These are phyloP conservation scores for Rattus norvegicus DNA, from an alignment of 2,113 vertebrate species.

Conservation along the genomic window GRCr8 NC_086034.1:83874001-83874500, in stretches of 20 bases:
- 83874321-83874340: neutral
- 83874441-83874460: no score
- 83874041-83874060: neutral
- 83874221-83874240: neutral
- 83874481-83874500: no score
- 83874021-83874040: neutral
- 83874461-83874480: no score
- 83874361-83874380: neutral
- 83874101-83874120: accelerated
- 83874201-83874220: neutral
- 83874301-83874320: neutral
- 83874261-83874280: neutral
- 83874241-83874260: neutral
- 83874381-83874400: neutral
- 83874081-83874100: neutral
- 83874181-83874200: neutral
- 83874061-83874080: neutral
- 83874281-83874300: neutral
- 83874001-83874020: no score
- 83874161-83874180: neutral
- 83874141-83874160: neutral
- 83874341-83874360: neutral
- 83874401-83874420: neutral
- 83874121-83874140: neutral
- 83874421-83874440: no score